Conservation (phyloP, 2,888 invertebrate species). For the Nemotelus nigrinus region DNA sequence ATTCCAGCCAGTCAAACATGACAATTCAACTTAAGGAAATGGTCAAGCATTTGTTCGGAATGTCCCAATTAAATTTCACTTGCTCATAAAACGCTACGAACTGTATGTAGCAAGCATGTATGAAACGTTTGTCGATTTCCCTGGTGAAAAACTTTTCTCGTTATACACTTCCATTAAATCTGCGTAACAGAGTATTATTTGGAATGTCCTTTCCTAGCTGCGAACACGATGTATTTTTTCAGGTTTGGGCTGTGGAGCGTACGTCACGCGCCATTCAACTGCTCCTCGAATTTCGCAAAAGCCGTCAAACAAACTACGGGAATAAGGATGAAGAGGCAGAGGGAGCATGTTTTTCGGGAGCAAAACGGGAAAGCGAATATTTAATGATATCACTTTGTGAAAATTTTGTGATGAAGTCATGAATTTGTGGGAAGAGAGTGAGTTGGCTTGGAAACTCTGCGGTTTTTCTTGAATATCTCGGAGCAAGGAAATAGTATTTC, state of each 20-base stretch:
- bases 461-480: too few species aligned
- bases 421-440: conserved; percentile 20
- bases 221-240: not conserved
- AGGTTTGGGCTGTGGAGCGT: not conserved
- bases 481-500: too few species aligned
- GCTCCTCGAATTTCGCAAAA: not conserved
- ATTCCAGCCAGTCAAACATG: too few species aligned
- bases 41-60: not conserved
- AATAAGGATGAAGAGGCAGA: not conserved
- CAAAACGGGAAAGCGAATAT: not conserved
- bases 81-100: conserved; percentile 8
- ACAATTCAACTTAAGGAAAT: not conserved
- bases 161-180: conserved; percentile 39
- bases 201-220: conserved; percentile 21
- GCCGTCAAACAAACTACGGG: not conserved
- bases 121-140: not conserved
- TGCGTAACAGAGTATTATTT: conserved; percentile 30
- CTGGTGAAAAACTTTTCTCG: conserved; percentile 16
- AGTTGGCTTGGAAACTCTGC: not conserved
- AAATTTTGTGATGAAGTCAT: conserved; percentile 35
- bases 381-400: conserved; percentile 32
- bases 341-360: not conserved
- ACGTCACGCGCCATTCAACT: conserved; percentile 18
- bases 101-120: not conserved
- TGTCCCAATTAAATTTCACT: conserved; percentile 24